phyloP scores from a whole-genome alignment of 1,140 invertebrate genomes.

The Melitaea cinxia region DNA sequence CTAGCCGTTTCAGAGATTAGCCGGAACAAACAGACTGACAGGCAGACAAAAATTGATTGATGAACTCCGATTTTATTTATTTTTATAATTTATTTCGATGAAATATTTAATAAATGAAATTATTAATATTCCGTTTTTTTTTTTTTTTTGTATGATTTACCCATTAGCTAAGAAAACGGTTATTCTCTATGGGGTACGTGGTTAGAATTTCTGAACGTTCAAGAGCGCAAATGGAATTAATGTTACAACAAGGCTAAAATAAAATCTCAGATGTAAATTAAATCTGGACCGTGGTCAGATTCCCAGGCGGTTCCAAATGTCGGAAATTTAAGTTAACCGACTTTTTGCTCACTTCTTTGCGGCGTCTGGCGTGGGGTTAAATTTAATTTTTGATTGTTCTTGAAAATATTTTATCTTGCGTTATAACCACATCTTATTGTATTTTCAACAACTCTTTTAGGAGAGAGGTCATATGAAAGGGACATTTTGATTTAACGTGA shows the following conservation, averaged over 20 bases:
- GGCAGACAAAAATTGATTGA: too few relatives aligned
- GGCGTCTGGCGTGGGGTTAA: conserved; percentile 16
- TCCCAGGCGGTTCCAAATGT: conserved; percentile 36
- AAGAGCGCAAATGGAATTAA: conserved; percentile 30
- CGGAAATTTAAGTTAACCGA: conserved; percentile 31
- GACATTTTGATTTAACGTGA: too few relatives aligned
- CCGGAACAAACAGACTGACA: too few relatives aligned
- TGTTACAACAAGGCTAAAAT: conserved; percentile 34
- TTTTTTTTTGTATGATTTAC: neutral
- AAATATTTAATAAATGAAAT: too few relatives aligned
- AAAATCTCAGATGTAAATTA: conserved; percentile 54
- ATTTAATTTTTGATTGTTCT: conserved; percentile 25
- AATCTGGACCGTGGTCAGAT: conserved; percentile 53
- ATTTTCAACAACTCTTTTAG: neutral
- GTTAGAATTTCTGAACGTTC: conserved; percentile 27
- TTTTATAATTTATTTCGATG: too few relatives aligned
- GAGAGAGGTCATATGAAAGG: neutral
- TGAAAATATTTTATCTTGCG: neutral
- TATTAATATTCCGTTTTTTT: neutral
- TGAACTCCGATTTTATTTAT: too few relatives aligned
- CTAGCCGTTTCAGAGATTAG: too few relatives aligned
- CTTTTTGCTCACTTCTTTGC: conserved; percentile 35
- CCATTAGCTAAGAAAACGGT: neutral
- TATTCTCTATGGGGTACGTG: conserved; percentile 4
- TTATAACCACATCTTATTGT: neutral